These are phyloP conservation scores for Drosophila mayri DNA, from an alignment of 1,140 invertebrate species.

Conservation along the genomic window DNA sequence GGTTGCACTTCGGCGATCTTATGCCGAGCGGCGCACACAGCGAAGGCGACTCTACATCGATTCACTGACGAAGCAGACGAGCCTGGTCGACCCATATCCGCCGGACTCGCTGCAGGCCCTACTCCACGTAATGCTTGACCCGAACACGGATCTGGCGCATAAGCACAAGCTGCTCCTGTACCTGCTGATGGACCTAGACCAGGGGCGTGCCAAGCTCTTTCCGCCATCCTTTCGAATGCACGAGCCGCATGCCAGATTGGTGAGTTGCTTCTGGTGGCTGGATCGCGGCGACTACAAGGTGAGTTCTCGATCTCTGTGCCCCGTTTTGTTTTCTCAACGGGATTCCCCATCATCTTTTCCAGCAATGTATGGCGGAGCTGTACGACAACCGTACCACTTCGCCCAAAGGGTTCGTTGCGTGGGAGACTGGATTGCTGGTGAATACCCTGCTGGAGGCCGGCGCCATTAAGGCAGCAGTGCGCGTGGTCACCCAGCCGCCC, in stretches of 20 bases:
- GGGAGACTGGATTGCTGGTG: conserved; percentile 84
- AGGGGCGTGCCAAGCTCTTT: conserved; percentile 90
- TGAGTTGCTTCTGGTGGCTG: conserved; percentile 93
- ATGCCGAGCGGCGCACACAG: conserved; percentile 26
- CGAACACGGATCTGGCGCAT: conserved; percentile 87
- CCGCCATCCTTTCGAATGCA: conserved; percentile 87
- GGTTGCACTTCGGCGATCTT: conserved; percentile 5
- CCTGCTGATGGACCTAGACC: conserved; percentile 91
- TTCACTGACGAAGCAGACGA: conserved; percentile 85
- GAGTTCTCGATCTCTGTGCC: conserved; percentile 42
- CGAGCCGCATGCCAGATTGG: conserved; percentile 88
- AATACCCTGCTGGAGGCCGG: conserved; percentile 51
- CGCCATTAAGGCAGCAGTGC: conserved; percentile 48
- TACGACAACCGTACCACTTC: conserved; percentile 67
- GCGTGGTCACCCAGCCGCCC: conserved; percentile 43
- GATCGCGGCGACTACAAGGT: conserved; percentile 92
- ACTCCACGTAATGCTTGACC: conserved; percentile 90
- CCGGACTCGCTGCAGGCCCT: conserved; percentile 92
- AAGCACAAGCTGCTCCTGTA: conserved; percentile 94
- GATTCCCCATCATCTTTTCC: neutral
- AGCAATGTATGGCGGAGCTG: conserved; percentile 86
- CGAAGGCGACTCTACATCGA: conserved; percentile 87
- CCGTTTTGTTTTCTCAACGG: neutral
- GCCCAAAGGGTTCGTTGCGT: conserved; percentile 84
- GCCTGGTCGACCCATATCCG: conserved; percentile 88